Evolutionary conservation across 2,888 invertebrate species (phyloP).

Genomic region (Chrysomela aeneicollis): DNA sequence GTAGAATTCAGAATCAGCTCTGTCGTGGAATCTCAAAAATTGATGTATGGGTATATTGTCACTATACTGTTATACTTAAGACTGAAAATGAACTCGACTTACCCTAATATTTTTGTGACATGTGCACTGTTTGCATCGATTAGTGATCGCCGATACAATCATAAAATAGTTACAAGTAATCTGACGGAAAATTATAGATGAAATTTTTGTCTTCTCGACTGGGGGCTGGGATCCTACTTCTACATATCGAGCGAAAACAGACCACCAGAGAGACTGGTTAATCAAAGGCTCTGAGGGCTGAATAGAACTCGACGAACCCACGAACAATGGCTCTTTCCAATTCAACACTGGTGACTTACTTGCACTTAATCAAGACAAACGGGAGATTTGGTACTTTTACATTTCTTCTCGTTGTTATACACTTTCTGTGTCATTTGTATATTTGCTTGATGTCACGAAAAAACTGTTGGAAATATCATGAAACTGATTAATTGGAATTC

Average conservation of each 20-base stretch:
- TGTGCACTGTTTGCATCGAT: background rate
- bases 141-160: background rate
- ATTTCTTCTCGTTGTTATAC: conserved; percentile 2
- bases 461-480: background rate
- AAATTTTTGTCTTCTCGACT: background rate
- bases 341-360: conserved; percentile 12
- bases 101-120: too few relatives aligned
- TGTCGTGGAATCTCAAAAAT: too few relatives aligned
- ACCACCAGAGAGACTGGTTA: conserved; percentile 16
- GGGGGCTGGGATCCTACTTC: background rate
- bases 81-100: too few relatives aligned
- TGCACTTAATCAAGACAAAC: conserved; percentile 13
- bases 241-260: background rate
- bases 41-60: too few relatives aligned
- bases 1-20: too few relatives aligned
- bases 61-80: too few relatives aligned
- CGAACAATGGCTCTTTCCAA: conserved; percentile 17
- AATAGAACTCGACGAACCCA: conserved; percentile 12
- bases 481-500: too few relatives aligned
- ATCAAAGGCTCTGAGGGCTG: conserved; percentile 17
- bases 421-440: conserved; percentile 10
- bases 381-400: conserved; percentile 16
- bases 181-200: background rate
- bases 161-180: background rate
- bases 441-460: background rate